Evolutionary conservation across 2,888 invertebrate genomes (phyloP).

Genomic region (Dasysyrphus tricinctus): DNA sequence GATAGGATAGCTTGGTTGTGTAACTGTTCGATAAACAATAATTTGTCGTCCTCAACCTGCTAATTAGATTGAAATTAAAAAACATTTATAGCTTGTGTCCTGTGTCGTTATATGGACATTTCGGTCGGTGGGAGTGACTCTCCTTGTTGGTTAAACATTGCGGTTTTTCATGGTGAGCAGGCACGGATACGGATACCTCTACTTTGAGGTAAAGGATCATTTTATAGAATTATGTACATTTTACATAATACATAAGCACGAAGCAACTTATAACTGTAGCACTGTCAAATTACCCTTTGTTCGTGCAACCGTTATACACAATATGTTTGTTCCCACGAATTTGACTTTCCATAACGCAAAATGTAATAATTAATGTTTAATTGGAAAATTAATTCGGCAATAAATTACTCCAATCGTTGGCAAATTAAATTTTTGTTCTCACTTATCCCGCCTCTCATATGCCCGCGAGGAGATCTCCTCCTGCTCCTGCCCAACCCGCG

Average conservation of each 20-base stretch:
- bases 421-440: conserved; percentile 56
- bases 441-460: background rate
- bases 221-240: background rate
- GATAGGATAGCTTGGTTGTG: conserved; percentile 37
- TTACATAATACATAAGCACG: background rate
- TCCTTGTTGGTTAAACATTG: conserved; percentile 73
- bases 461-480: background rate
- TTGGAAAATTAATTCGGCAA: conserved; percentile 72
- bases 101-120: conserved; percentile 31
- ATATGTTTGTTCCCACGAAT: conserved; percentile 23
- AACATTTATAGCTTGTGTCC: conserved; percentile 67
- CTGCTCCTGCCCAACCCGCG: background rate
- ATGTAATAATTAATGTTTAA: conserved; percentile 71
- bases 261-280: background rate
- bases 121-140: conserved; percentile 60
- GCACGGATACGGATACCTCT: background rate
- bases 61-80: conserved; percentile 75
- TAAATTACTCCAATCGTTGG: conserved; percentile 72
- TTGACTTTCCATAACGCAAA: conserved; percentile 24
- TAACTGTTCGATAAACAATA: conserved; percentile 73
- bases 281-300: conserved; percentile 28
- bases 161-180: conserved; percentile 36
- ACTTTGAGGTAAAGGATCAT: background rate
- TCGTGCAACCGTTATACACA: conserved; percentile 24
- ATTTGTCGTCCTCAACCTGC: conserved; percentile 69